Evolutionary conservation across 2,113 vertebrate species (phyloP).

Genomic region (Tamias sibiricus): DNA sequence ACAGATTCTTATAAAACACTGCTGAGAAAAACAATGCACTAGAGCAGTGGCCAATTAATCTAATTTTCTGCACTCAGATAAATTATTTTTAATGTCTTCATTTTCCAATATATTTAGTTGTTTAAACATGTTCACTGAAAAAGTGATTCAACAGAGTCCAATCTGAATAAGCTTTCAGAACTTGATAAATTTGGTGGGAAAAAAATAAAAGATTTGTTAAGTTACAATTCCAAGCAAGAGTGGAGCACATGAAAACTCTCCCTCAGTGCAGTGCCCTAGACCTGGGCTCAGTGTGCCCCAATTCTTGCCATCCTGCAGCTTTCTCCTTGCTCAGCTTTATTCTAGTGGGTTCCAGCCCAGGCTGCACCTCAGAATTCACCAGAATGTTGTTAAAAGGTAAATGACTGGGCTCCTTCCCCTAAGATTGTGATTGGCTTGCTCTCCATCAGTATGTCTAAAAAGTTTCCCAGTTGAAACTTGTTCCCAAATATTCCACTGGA

Average conservation of each 20-base stretch:
- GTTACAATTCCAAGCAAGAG: neutral
- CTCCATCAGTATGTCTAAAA: neutral
- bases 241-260: neutral
- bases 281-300: neutral
- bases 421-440: neutral
- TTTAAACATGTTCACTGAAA: neutral
- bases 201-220: neutral
- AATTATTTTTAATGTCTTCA: neutral
- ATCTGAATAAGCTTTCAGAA: conserved; percentile 7
- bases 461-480: neutral
- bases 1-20: neutral
- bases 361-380: neutral
- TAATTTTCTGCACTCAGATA: neutral
- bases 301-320: accelerated
- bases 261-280: neutral
- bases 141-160: neutral
- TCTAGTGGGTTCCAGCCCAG: neutral
- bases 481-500: neutral
- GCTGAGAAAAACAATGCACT: neutral
- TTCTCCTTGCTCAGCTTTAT: neutral
- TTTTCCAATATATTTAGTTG: conserved; percentile 9
- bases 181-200: neutral
- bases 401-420: accelerated
- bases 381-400: neutral
- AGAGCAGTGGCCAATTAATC: neutral